phyloP scores from a whole-genome alignment of 2,797 vertebrate species.

The Merluccius polli region DNA sequence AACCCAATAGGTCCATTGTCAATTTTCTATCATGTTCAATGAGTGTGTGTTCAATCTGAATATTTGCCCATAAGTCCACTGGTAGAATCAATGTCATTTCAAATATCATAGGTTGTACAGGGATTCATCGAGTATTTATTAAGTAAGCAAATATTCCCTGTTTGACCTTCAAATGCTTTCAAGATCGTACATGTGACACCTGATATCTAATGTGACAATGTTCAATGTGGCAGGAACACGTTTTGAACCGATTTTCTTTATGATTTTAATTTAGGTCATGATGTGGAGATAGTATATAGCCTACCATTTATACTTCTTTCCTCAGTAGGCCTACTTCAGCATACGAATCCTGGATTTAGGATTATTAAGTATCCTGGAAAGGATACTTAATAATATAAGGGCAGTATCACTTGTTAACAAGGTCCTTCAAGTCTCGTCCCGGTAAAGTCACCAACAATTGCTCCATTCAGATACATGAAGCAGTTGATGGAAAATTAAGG shows the following conservation, averaged over 20 bases:
- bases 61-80: not conserved
- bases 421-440: too few species aligned
- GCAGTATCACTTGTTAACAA: too few species aligned
- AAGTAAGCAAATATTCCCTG: not conserved
- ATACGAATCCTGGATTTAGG: too few species aligned
- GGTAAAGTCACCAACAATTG: too few species aligned
- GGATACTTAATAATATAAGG: too few species aligned
- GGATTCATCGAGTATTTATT: not conserved
- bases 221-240: not conserved
- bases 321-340: not conserved
- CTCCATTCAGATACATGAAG: too few species aligned
- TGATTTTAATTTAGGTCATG: not conserved
- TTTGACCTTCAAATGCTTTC: not conserved
- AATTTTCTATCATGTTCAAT: not conserved
- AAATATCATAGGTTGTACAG: not conserved
- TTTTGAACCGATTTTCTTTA: too few species aligned
- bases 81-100: not conserved
- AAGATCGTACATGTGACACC: not conserved
- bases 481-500: too few species aligned
- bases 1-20: constrained; percentile 3
- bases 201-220: not conserved
- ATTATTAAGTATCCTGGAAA: too few species aligned
- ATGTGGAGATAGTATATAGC: not conserved
- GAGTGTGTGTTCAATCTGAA: not conserved
- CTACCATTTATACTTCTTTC: not conserved